Evolutionary conservation across 1,140 invertebrate species (phyloP).

Genomic region (Cotesia typhae): DNA sequence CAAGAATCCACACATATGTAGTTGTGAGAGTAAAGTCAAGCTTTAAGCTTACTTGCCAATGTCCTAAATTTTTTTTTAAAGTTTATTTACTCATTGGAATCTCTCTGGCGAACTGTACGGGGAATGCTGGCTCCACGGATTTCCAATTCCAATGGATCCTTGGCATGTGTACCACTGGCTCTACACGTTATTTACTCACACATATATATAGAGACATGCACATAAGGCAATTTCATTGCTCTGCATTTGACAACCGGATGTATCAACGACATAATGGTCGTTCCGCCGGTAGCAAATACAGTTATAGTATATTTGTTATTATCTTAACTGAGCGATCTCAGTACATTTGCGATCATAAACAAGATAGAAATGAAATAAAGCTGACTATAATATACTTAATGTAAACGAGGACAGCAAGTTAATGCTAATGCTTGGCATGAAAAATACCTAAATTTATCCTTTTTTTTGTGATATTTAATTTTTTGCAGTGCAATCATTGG

Average conservation of each 20-base stretch:
- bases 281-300: not conserved
- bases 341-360: no score
- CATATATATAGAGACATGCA: not conserved
- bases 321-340: no score
- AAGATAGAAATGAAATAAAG: not conserved
- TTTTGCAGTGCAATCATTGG: no score
- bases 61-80: conserved; percentile 2
- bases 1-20: no score
- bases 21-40: no score
- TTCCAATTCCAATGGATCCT: not conserved
- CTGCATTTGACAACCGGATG: conserved; percentile 17
- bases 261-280: conserved; percentile 11
- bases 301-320: not conserved
- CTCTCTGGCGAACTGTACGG: not conserved
- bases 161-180: not conserved
- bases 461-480: no score
- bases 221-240: not conserved
- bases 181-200: not conserved
- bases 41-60: not conserved
- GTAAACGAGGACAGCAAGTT: no score
- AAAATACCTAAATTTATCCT: no score
- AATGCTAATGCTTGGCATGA: no score
- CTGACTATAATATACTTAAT: not conserved
- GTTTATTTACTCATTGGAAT: not conserved
- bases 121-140: not conserved